A percentile compares a stretch with the other conserved stretches of the same genome.
phyloP scores from a whole-genome alignment of 2,888 invertebrate species.

The Chelonus formosanus region DNA sequence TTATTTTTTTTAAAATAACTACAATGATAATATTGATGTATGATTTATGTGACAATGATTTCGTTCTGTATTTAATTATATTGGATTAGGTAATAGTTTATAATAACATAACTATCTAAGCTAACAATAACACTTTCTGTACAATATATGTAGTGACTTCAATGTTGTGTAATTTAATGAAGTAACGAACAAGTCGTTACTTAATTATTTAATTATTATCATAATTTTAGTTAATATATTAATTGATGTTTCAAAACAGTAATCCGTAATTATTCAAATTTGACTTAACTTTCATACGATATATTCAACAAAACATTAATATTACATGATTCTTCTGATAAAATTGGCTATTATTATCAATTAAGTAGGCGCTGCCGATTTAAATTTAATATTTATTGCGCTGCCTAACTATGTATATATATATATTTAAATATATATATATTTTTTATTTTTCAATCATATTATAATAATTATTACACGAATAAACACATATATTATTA shows the following conservation, averaged over 20 bases:
- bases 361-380: slow-evolving; percentile 45
- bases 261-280: slow-evolving; percentile 45
- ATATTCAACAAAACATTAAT: slow-evolving; percentile 57
- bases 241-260: slow-evolving; percentile 43
- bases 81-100: slow-evolving; percentile 49
- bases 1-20: too few relatives aligned
- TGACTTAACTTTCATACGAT: slow-evolving; percentile 54
- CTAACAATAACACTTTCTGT: slow-evolving; percentile 63
- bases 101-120: slow-evolving; percentile 59
- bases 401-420: slow-evolving; percentile 42
- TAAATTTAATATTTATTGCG: slow-evolving; percentile 36
- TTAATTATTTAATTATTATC: slow-evolving; percentile 32
- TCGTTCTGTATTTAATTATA: slow-evolving; percentile 38
- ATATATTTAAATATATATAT: neutral
- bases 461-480: slow-evolving; percentile 35
- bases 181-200: slow-evolving; percentile 14
- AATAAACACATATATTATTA: slow-evolving; percentile 4
- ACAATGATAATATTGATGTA: too few relatives aligned
- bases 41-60: neutral
- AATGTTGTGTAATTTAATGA: slow-evolving; percentile 9
- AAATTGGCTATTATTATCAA: slow-evolving; percentile 39
- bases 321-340: slow-evolving; percentile 43
- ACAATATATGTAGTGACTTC: slow-evolving; percentile 55
- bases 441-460: slow-evolving; percentile 25
- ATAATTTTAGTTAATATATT: slow-evolving; percentile 39